phyloP scores from a whole-genome alignment of 2,113 vertebrate genomes.

The Donacobius atricapilla region DNA sequence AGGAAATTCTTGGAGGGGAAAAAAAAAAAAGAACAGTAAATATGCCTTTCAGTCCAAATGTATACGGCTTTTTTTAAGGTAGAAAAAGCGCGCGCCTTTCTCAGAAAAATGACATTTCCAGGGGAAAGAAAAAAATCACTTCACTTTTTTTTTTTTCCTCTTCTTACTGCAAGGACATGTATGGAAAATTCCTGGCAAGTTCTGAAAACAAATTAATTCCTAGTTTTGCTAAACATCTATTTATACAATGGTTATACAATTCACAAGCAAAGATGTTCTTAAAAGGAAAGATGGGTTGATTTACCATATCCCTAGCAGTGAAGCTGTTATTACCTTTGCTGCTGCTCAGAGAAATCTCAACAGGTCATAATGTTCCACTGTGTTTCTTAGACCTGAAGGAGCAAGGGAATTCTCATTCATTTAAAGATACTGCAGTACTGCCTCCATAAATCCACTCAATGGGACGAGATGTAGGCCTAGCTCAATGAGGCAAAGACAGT shows the following conservation, averaged over 20 bases:
- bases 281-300: background rate
- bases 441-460: slow-evolving; percentile 52
- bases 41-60: background rate
- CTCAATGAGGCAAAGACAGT: slow-evolving; percentile 44
- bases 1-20: background rate
- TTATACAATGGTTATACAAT: background rate
- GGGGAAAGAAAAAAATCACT: background rate
- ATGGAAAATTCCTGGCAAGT: background rate
- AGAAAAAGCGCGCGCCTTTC: background rate
- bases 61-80: background rate
- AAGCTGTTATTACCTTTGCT: slow-evolving; percentile 19
- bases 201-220: slow-evolving; percentile 17
- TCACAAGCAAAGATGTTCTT: background rate
- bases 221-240: slow-evolving; percentile 11
- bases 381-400: slow-evolving; percentile 33
- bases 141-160: background rate
- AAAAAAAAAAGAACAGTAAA: background rate
- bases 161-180: background rate
- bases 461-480: slow-evolving; percentile 29
- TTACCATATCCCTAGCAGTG: slow-evolving; percentile 8
- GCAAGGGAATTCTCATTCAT: slow-evolving; percentile 48
- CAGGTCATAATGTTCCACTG: slow-evolving; percentile 29
- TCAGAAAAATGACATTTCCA: background rate
- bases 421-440: slow-evolving; percentile 39
- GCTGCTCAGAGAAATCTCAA: slow-evolving; percentile 37